Percentiles rank a stretch among this genome's conserved stretches.
Evolutionary conservation across 2,113 vertebrate species (phyloP).

Genomic region (Anthoscopus minutus): DNA sequence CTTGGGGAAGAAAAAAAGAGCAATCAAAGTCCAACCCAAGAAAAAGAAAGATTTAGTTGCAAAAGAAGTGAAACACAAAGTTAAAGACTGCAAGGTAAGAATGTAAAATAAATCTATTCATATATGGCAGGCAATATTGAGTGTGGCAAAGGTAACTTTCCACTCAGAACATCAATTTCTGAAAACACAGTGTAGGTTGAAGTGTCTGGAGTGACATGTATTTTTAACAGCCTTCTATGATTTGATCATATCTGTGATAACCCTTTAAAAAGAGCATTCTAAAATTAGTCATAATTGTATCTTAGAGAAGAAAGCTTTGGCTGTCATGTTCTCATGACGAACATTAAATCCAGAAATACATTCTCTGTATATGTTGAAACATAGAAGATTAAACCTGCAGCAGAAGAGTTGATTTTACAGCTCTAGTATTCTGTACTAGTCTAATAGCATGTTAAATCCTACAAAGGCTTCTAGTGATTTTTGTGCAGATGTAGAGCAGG

Average conservation of each 20-base stretch:
- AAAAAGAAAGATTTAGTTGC: slow-evolving; percentile 33
- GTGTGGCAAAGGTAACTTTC: neutral
- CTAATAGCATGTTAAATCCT: neutral
- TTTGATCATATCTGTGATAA: neutral
- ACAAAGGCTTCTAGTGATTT: neutral
- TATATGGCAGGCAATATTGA: neutral
- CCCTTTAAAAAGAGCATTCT: neutral
- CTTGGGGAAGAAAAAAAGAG: neutral
- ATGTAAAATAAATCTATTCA: neutral
- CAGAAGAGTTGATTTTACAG: neutral
- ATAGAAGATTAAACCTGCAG: neutral
- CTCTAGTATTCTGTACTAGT: neutral
- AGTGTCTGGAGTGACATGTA: neutral
- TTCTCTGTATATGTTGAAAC: neutral
- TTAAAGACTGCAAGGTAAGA: neutral
- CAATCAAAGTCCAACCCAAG: neutral
- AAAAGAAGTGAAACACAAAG: slow-evolving; percentile 15
- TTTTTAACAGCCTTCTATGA: neutral
- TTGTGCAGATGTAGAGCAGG: neutral
- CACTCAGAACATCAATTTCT: neutral
- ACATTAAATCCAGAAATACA: neutral
- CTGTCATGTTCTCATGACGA: neutral
- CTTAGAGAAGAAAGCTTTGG: neutral
- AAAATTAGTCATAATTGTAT: neutral
- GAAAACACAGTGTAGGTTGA: neutral